Conservation (phyloP, 2,888 invertebrate species). For the Punctoribates punctum region DNA sequence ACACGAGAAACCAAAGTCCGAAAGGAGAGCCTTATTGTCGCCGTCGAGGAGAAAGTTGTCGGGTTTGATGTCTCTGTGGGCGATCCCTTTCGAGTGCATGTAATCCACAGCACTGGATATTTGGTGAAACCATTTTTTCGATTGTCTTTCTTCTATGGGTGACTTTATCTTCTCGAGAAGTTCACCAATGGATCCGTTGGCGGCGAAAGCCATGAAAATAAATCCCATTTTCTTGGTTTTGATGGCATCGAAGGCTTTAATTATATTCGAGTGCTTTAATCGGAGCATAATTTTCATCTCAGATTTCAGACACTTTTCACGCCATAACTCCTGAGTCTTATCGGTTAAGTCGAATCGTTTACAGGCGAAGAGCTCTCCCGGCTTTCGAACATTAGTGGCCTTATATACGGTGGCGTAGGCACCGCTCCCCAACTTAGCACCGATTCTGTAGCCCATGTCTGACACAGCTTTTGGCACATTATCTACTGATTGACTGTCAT, state of each 20-base stretch:
- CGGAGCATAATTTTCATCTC: conserved; percentile 60
- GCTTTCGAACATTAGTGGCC: not conserved
- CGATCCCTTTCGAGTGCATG: conserved; percentile 39
- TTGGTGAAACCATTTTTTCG: conserved; percentile 35
- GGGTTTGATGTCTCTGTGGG: conserved; percentile 42
- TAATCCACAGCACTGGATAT: conserved; percentile 30
- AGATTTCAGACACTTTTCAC: conserved; percentile 61
- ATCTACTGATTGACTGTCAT: not conserved
- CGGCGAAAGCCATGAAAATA: conserved; percentile 61
- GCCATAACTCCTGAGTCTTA: conserved; percentile 36
- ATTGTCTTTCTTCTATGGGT: not conserved
- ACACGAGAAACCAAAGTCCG: conserved; percentile 43
- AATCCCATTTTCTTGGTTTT: conserved; percentile 58
- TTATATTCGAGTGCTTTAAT: conserved; percentile 60
- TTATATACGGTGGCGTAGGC: conserved; percentile 38
- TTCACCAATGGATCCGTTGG: conserved; percentile 51
- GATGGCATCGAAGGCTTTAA: conserved; percentile 60
- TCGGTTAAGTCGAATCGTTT: conserved; percentile 39
- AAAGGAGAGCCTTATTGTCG: conserved; percentile 24
- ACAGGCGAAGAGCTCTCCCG: conserved; percentile 36
- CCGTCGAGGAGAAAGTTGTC: conserved; percentile 41
- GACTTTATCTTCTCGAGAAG: not conserved
- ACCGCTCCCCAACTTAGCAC: conserved; percentile 39
- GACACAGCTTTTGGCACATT: not conserved
- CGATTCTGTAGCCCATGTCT: conserved; percentile 22